These are phyloP conservation scores for Calidris pygmaea DNA, from an alignment of 2,113 vertebrate genomes.

Conservation along the genomic window DNA sequence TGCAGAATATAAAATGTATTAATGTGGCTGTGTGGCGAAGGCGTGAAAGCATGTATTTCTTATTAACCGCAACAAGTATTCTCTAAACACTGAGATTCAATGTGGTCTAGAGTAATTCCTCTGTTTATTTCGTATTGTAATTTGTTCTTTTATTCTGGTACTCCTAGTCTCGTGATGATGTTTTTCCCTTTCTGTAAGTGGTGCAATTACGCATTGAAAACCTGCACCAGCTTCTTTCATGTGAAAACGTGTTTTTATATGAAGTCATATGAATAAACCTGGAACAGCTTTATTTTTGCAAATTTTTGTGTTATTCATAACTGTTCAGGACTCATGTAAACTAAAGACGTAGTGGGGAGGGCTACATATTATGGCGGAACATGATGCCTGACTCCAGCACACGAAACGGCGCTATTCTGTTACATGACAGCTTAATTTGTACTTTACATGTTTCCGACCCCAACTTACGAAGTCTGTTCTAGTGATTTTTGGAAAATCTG, in stretches of 20 bases:
- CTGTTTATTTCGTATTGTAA: not conserved
- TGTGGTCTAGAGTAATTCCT: not conserved
- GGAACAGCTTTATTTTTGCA: not conserved
- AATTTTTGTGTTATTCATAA: not conserved
- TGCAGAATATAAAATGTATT: not conserved
- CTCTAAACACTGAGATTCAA: not conserved
- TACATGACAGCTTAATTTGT: slow-evolving; percentile 45
- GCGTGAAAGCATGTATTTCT: not conserved
- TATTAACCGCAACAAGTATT: not conserved
- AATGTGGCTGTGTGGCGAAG: not conserved
- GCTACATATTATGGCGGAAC: not conserved
- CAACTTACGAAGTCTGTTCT: not conserved
- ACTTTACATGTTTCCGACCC: slow-evolving; percentile 3
- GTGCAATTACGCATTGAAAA: not conserved
- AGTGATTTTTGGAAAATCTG: slow-evolving; percentile 59
- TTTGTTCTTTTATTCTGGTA: not conserved
- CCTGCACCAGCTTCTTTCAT: not conserved
- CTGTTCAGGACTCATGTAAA: not conserved
- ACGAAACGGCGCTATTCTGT: not conserved
- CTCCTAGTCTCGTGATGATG: not conserved
- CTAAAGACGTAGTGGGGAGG: not conserved
- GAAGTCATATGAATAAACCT: not conserved
- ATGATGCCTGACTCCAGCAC: not conserved
- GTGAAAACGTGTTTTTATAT: not conserved
- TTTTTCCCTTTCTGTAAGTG: not conserved